phyloP scores from a whole-genome alignment of 2,113 vertebrate species.

The Percina caprodes region DNA sequence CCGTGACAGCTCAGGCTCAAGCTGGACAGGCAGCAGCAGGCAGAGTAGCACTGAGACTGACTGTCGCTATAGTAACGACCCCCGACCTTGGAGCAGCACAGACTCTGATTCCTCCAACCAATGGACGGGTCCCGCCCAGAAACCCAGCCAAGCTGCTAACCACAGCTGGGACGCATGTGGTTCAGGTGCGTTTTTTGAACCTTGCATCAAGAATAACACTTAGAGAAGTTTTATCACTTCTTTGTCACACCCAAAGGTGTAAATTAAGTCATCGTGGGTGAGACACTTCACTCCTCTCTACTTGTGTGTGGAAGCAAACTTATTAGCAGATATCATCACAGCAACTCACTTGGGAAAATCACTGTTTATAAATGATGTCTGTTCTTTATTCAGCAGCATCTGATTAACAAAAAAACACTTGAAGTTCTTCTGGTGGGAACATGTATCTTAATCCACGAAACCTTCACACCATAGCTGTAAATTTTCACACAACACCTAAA shows the following conservation, averaged over 20 bases:
- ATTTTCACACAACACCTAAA: slow-evolving; percentile 75
- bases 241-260: slow-evolving; percentile 36
- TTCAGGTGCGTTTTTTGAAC: slow-evolving; percentile 42
- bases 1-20: slow-evolving; percentile 87
- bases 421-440: slow-evolving; percentile 72
- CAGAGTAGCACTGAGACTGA: slow-evolving; percentile 95
- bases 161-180: slow-evolving; percentile 81
- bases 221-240: slow-evolving; percentile 14
- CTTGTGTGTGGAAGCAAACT: slow-evolving; percentile 34
- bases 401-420: slow-evolving; percentile 70
- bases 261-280: slow-evolving; percentile 36
- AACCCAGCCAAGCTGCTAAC: slow-evolving; percentile 85
- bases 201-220: neutral
- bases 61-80: slow-evolving; percentile 88
- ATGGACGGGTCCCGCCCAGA: slow-evolving; percentile 79
- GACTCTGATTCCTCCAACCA: slow-evolving; percentile 94
- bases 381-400: slow-evolving; percentile 54
- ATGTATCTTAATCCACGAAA: slow-evolving; percentile 50
- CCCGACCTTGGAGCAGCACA: slow-evolving; percentile 96
- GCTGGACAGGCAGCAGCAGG: slow-evolving; percentile 90
- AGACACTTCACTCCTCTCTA: slow-evolving; percentile 37
- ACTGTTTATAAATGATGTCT: slow-evolving; percentile 64
- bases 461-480: slow-evolving; percentile 72
- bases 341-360: slow-evolving; percentile 30
- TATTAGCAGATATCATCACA: slow-evolving; percentile 26